Conservation (phyloP, 2,888 invertebrate genomes). For the Lampropteryx suffumata region DNA sequence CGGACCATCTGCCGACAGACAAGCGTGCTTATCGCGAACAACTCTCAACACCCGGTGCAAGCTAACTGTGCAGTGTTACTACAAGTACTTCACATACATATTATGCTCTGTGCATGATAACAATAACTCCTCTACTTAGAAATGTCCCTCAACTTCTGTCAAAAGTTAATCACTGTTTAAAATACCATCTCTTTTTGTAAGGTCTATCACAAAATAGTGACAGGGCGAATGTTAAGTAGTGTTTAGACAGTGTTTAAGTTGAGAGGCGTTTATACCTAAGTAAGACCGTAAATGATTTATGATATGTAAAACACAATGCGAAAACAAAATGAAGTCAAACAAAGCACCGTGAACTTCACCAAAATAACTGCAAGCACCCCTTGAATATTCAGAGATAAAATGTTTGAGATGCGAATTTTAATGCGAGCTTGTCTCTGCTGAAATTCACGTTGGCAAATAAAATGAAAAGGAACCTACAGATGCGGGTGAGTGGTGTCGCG, state of each 20-base stretch:
- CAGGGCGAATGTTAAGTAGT: too few relatives aligned
- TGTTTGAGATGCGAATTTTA: slow-evolving; percentile 11
- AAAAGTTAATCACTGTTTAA: too few relatives aligned
- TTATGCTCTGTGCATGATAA: slow-evolving; percentile 23
- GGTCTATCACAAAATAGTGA: too few relatives aligned
- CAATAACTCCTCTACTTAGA: too few relatives aligned
- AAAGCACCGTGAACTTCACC: slow-evolving; percentile 32
- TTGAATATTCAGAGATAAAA: slow-evolving; percentile 18
- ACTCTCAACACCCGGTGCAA: slow-evolving; percentile 16
- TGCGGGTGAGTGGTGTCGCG: slow-evolving; percentile 70
- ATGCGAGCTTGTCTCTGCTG: slow-evolving; percentile 18
- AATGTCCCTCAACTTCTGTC: too few relatives aligned
- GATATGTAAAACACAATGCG: slow-evolving; percentile 33
- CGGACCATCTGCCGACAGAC: slow-evolving; percentile 45
- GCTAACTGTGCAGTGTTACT: slow-evolving; percentile 22
- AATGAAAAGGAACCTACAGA: slow-evolving; percentile 75
- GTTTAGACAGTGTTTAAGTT: too few relatives aligned
- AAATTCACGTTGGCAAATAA: slow-evolving; percentile 46
- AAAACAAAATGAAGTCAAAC: slow-evolving; percentile 33
- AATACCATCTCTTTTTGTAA: too few relatives aligned
- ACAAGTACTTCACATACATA: slow-evolving; percentile 6
- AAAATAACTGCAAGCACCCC: slow-evolving; percentile 7
- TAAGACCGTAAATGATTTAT: slow-evolving; percentile 30
- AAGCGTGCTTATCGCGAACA: slow-evolving; percentile 34
- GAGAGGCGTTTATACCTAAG: too few relatives aligned